Base-by-base conservation (phyloP, 2,113 vertebrate species). In the Lasiurus borealis region DNA sequence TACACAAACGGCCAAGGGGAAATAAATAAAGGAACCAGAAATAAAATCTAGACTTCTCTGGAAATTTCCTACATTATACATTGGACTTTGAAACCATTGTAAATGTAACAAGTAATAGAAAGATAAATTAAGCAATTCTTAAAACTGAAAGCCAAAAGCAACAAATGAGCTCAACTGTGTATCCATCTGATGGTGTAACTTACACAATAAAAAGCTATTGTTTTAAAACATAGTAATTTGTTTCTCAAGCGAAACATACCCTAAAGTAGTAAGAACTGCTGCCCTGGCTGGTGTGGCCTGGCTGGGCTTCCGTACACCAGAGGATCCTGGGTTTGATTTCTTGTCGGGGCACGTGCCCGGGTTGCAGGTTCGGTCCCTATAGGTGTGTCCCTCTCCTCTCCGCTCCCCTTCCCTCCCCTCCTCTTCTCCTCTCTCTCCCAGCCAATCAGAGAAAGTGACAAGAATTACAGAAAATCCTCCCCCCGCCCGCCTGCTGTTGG, bases 91-190 rank as follows among this genome's bases (percentile, higher is more conserved):
- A 46, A 95, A 36, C 44, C 3, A 36, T 48, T 48, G 15, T 69
- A 69, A 90, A 62, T 54, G 90, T 80, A 68, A 48, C 10, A 89
- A 52, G 25, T 29, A 75, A 80, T 18, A 84, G 25, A 36, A 83
- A 73, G 83, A 46, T 48, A 93, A 73, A 50, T 91, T 66, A 83
- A 71, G 31, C 29, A 78, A 80, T 83, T 85, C 31, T 8, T 84
- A 93, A 66, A 95, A 62, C 18, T 44, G n/a, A 66, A 92, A 93
- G 68, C 14, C 31, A 82, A 90, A 34, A 23, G 18, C 8, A 80
- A 40, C 27, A 85, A 73, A 83, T n/a, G 44, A 89, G 68, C 21
- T 62, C 62, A n/a, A 36, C 50, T 8, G 1, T 59, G 21, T 34
- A n/a, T 36, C 25, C 2, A 4, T 18, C 64, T 3, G 48, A 76